Conservation (phyloP, 2,888 invertebrate species). For the Carabus problematicus region DNA sequence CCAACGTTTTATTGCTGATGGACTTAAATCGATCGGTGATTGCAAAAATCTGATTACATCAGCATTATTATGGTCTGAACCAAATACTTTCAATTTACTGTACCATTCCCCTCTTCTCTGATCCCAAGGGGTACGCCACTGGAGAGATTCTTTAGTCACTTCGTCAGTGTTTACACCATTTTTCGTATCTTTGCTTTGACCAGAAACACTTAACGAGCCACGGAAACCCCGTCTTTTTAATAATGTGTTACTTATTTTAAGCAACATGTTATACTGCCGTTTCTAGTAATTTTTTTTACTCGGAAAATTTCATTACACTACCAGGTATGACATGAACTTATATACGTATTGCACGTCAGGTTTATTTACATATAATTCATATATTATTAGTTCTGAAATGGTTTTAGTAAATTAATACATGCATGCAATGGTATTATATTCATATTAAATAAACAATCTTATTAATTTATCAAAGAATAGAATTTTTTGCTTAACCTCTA, state of each 20-base stretch:
- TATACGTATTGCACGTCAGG: too few species aligned
- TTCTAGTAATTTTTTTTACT: conserved; percentile 2
- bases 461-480: too few species aligned
- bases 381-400: too few species aligned
- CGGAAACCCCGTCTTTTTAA: conserved; percentile 3
- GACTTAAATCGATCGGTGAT: conserved; percentile 60
- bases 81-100: conserved; percentile 66
- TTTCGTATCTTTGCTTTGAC: conserved; percentile 18
- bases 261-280: conserved; percentile 20
- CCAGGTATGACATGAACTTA: conserved; percentile 19
- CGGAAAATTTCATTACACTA: conserved; percentile 6
- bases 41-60: conserved; percentile 60
- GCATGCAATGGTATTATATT: too few species aligned
- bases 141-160: conserved; percentile 59
- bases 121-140: conserved; percentile 70
- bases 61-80: conserved; percentile 63
- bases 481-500: too few species aligned
- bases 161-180: conserved; percentile 21
- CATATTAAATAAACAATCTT: too few species aligned
- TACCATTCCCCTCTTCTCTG: conserved; percentile 66
- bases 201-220: conserved; percentile 4
- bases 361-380: too few species aligned
- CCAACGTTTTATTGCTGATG: conserved; percentile 65
- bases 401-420: too few species aligned
- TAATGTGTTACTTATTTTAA: conserved; percentile 18